These are phyloP conservation scores for Saimiri boliviensis DNA, from an alignment of 2,113 vertebrate species.

Conservation along the genomic window DNA sequence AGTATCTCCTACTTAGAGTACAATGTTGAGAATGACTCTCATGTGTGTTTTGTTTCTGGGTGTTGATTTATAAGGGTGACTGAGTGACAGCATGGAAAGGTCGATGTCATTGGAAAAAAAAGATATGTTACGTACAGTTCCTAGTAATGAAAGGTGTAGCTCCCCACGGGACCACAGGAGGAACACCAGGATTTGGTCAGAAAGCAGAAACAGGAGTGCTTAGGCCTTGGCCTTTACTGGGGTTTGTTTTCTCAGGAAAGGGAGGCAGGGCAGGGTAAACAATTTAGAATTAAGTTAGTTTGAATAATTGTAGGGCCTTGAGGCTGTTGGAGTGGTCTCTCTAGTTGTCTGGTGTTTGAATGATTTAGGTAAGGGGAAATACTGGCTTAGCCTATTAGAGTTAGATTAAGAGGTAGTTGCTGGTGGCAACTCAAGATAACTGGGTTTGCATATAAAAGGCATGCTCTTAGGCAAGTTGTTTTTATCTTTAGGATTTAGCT, in stretches of 20 bases:
- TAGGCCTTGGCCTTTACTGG: not conserved
- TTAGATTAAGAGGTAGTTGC: not conserved
- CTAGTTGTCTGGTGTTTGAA: not conserved
- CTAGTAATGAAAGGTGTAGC: not conserved
- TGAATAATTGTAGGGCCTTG: not conserved
- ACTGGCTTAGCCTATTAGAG: not conserved
- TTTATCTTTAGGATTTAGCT: not conserved
- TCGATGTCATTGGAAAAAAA: not conserved
- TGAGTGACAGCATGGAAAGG: not conserved
- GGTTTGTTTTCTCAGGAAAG: not conserved
- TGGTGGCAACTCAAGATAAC: not conserved
- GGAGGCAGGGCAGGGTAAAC: not conserved
- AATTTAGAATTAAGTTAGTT: not conserved
- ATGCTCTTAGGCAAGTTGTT: not conserved
- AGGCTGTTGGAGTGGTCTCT: not conserved
- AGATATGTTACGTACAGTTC: not conserved
- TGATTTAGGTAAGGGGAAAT: not conserved
- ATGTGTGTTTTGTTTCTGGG: not conserved
- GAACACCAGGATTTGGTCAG: not conserved
- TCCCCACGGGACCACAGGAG: not conserved
- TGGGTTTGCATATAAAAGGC: not conserved
- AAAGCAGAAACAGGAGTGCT: not conserved
- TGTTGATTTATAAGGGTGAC: not conserved
- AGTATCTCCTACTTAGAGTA: not conserved
- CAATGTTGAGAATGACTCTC: not conserved